Evolutionary conservation across 2,888 invertebrate species (phyloP), one percentile per base, ranked within the genome.

Genomic region (Erebia epiphron): DNA sequence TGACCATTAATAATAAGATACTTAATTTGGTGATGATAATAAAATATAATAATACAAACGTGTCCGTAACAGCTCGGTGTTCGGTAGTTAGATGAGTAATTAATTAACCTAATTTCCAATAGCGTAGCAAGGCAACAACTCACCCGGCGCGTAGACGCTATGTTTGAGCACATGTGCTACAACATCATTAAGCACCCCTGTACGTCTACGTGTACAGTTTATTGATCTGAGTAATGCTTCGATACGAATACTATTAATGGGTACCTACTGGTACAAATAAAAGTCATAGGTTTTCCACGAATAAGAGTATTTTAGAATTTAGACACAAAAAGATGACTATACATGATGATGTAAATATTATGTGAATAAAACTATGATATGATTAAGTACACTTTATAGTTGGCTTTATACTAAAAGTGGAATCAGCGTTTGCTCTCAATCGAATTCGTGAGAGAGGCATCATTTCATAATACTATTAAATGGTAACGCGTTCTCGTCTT

Each of bases 141-240:
- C 73, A 67, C 52, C 71, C 69, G 54, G 26, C 70, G 50, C 74
- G 70, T 70, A 74, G 69, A 46, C 73, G 76, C 74, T 73, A 75
- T 77, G 76, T 75, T 75, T 50, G 73, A 75, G 64, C 76, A 75
- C 78, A 78, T 77, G 75, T 78, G 78, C 70, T 77, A 77, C 75
- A 75, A 73, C 76, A 75, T 77, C 75, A 77, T 76, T 76, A 75
- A 74, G 71, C 74, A 62, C 69, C 71, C 73, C 69, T 69, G 70
- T 66, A 67, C 66, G 71, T 71, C 72, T 75, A 77, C 78, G 77
- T 76, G 78, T 71, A 73, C 74, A 69, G 74, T 70, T 73, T 78
- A 75, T 77, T 75, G 75, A 78, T 77, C 73, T 73, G 68, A 66
- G 71, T 75, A 73, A 66, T 68, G 63, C 54, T 67, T 71, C 56